Evolutionary conservation across 2,113 vertebrate species (phyloP), one percentile per base, ranked within the genome.

Genomic region (Neodontobutis hainanensis): DNA sequence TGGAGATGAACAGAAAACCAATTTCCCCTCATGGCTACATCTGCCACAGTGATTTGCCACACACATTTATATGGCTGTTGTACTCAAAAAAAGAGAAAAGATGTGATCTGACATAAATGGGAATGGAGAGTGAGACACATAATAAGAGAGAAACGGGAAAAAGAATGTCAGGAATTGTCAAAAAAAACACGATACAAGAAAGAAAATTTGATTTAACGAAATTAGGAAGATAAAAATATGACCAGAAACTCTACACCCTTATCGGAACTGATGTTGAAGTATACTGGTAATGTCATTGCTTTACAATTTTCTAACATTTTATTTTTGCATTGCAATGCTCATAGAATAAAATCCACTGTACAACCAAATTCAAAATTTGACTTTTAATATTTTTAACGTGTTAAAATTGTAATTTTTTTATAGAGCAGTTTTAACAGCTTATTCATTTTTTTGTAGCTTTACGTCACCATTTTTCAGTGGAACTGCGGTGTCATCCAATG

Each of bases 1-100:
- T 82, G 80, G 81, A 83, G 82, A 89, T 84, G 82, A 91, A 88
- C 81, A 84, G 75, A 86, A 82, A 85, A 80, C 78, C 78, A 63
- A 83, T 87, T 84, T 81, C 86, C 85, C 80, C 85, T 86, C 70
- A 65, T 79, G 84, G 86, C 72, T 77, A 80, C 79, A 79, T 82
- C 72, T 83, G 84, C 78, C 85, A 86, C 66, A 73, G 71, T 68
- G 75, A 83, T n/a, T n/a, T n/a, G n/a, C n/a, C n/a, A n/a, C n/a
- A n/a, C n/a, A n/a, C n/a, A 81, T 88, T 77, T 81, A 81, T 78
- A 84, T 50, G 75, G 73, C 73, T 69, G 70, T 72, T 87, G 78
- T 78, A 52, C 59, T 82, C 73, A 74, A 57, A 78, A 81, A 72
- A 43, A 64, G 68, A 75, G 52, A 62, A 82, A 72, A 79, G 77